Evolutionary conservation across 2,888 invertebrate species (phyloP).

Genomic region (Cistogaster globosa): DNA sequence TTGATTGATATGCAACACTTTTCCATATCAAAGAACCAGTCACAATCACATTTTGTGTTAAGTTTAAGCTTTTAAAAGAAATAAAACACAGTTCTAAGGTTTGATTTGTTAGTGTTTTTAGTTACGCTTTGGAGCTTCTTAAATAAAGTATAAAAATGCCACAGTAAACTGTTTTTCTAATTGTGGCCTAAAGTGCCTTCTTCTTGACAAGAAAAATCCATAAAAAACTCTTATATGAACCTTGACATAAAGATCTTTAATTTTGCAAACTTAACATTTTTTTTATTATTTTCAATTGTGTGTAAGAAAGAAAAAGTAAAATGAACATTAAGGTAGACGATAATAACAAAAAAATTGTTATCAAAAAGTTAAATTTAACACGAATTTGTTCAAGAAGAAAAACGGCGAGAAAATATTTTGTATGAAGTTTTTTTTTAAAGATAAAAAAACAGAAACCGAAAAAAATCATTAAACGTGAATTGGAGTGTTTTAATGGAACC

Average conservation of each 20-base stretch:
- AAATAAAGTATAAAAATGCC: background rate
- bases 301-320: background rate
- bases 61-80: background rate
- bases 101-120: background rate
- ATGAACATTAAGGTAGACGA: conserved; percentile 7
- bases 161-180: conserved; percentile 19
- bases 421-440: background rate
- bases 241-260: conserved; percentile 58
- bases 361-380: conserved; percentile 12
- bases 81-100: background rate
- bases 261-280: conserved; percentile 36
- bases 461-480: conserved; percentile 13
- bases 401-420: conserved; percentile 21
- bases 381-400: conserved; percentile 52
- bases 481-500: conserved; percentile 21
- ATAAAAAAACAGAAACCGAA: background rate
- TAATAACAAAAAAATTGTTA: background rate
- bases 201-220: conserved; percentile 3
- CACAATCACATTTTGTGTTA: background rate
- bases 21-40: background rate
- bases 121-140: background rate
- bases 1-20: conserved; percentile 16
- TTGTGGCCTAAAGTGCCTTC: conserved; percentile 22
- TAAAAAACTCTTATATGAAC: conserved; percentile 26
- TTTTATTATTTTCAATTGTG: background rate